Base-by-base conservation (phyloP, 1,140 invertebrate species). In the Eupristina koningsbergeri region DNA sequence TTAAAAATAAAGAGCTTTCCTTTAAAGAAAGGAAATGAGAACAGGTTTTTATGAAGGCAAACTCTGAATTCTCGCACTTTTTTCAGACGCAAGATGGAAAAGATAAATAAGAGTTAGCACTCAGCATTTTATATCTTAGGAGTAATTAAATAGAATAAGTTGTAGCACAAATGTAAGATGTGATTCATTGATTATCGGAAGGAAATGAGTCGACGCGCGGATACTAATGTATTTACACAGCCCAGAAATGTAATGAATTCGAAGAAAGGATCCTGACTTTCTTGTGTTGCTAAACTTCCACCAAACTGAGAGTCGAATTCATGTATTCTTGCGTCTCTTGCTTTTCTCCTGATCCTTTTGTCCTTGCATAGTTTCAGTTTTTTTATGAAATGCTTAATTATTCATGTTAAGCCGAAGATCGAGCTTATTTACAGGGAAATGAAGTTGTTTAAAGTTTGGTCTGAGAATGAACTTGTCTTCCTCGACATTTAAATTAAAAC, bases 331-430 rank as follows among this genome's bases (percentile, higher is more conserved):
- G 41, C 45, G 39, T 71, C 34, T 26, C 31, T 45, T 45, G 31
- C n/a, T 34, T 45, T 36, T 36, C 15, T 36, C 64, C 36, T n/a
- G 34, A 47, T 39, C 41, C 15, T 13, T 47, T 73, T 8, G 3
- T 29, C 19, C 8, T 58, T 13, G 19, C 9, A 13, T 13, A 53
- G n/a, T 9, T 31, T n/a, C 5, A 9, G 19, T 0, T 34, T 34
- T 76, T 50, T 36, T 36, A 36, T 29, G 53, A 63, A 45, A 63
- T 36, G 9, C 11, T 45, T 76, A 41, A 50, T 76, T 82, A 82
- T 82, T 76, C 73, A 64, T 82, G 73, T 29, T 58, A 71, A 71
- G 34, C 31, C 34, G 1, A 31, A 36, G 11, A 67, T 80, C 29
- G 31, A 36, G 29, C n/a, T 76, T 39, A 36, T 76, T 75, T 22